Conservation (phyloP, 2,888 invertebrate species). For the Boloria euphrosyne region DNA sequence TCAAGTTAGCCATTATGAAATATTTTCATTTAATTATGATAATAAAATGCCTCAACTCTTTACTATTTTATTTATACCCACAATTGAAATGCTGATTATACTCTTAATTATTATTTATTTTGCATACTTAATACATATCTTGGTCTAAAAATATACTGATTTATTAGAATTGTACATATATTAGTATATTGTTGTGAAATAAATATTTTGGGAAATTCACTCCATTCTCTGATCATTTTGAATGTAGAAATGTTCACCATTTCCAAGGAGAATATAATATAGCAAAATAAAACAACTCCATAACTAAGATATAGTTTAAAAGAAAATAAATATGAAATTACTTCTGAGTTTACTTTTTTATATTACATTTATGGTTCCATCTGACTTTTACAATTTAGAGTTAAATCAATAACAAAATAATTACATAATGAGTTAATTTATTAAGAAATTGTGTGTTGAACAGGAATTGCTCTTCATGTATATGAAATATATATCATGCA, state of each 20-base stretch:
- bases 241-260: neutral
- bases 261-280: neutral
- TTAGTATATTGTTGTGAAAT: neutral
- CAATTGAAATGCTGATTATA: conserved; percentile 23
- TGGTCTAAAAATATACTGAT: too few relatives aligned
- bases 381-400: conserved; percentile 48
- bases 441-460: conserved; percentile 69
- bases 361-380: conserved; percentile 27
- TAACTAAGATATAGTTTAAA: too few relatives aligned
- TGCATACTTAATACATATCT: too few relatives aligned
- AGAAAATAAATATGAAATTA: neutral
- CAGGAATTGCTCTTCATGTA: conserved; percentile 52
- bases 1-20: conserved; percentile 55
- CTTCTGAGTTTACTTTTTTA: conserved; percentile 54
- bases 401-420: conserved; percentile 65
- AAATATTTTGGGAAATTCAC: neutral
- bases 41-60: conserved; percentile 69
- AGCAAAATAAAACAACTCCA: too few relatives aligned
- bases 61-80: conserved; percentile 50
- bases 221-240: neutral
- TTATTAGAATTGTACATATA: too few relatives aligned
- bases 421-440: conserved; percentile 61
- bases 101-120: neutral
- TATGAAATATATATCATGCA: neutral
- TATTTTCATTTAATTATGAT: conserved; percentile 63